phyloP scores from a whole-genome alignment of 2,113 vertebrate genomes.

The Mohoua ochrocephala region DNA sequence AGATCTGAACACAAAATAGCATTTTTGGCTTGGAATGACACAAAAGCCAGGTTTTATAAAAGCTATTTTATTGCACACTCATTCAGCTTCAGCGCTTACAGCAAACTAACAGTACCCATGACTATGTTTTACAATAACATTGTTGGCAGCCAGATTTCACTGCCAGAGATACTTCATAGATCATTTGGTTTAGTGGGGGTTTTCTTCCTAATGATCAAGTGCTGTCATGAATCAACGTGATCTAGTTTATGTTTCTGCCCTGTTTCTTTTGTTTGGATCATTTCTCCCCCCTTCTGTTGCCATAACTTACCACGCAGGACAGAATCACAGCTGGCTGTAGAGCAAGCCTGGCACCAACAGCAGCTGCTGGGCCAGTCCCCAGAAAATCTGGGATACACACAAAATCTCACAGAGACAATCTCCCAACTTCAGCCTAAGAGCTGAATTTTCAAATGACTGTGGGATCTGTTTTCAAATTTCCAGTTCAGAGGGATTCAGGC shows the following conservation, averaged over 20 bases:
- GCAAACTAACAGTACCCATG: neutral
- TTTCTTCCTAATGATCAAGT: conserved; percentile 9
- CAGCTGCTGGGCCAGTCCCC: neutral
- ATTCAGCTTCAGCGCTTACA: neutral
- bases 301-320: neutral
- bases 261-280: neutral
- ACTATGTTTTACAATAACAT: neutral
- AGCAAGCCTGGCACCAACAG: neutral
- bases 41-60: conserved; percentile 11
- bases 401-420: neutral
- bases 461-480: neutral
- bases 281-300: neutral
- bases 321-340: neutral
- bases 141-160: conserved; percentile 26
- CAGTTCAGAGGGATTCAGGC: neutral
- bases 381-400: neutral
- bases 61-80: neutral
- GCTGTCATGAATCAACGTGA: neutral
- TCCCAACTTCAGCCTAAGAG: neutral
- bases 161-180: neutral
- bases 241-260: neutral
- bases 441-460: neutral
- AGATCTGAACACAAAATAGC: neutral
- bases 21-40: neutral
- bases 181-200: neutral